Conservation (phyloP, 1,140 invertebrate genomes). For the Thalassaphorura encarpata region DNA sequence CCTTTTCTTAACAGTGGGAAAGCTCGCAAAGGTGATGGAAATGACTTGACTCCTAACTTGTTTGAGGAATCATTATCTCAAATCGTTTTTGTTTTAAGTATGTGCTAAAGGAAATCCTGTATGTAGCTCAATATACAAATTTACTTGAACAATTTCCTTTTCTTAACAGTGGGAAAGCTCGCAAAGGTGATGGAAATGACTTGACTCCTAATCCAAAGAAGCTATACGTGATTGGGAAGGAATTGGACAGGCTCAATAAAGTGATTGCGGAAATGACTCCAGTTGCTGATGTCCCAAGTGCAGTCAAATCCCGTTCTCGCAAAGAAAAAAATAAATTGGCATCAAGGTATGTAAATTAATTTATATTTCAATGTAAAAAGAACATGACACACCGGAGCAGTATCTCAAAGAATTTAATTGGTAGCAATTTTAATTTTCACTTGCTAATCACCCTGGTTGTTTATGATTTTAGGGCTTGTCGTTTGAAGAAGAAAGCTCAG, state of each 20-base stretch:
- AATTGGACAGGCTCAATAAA: slow-evolving; percentile 82
- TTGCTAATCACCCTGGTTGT: not conserved
- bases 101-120: too few species aligned
- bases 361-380: too few species aligned
- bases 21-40: slow-evolving; percentile 92
- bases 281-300: slow-evolving; percentile 82
- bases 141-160: too few species aligned
- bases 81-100: too few species aligned
- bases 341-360: slow-evolving; percentile 50
- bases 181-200: slow-evolving; percentile 96
- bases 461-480: slow-evolving; percentile 58
- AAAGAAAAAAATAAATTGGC: slow-evolving; percentile 98
- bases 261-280: slow-evolving; percentile 93
- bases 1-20: slow-evolving; percentile 86
- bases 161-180: slow-evolving; percentile 83
- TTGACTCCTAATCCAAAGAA: slow-evolving; percentile 89
- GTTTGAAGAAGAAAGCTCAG: slow-evolving; percentile 88
- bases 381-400: too few species aligned
- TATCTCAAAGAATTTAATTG: too few species aligned
- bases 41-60: slow-evolving; percentile 92
- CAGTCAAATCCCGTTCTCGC: slow-evolving; percentile 74
- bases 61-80: too few species aligned
- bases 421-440: not conserved
- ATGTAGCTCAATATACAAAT: too few species aligned
- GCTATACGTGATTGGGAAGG: slow-evolving; percentile 77